These are phyloP conservation scores for Varecia variegata DNA, from an alignment of 2,797 vertebrate genomes.

Conservation along the genomic window DNA sequence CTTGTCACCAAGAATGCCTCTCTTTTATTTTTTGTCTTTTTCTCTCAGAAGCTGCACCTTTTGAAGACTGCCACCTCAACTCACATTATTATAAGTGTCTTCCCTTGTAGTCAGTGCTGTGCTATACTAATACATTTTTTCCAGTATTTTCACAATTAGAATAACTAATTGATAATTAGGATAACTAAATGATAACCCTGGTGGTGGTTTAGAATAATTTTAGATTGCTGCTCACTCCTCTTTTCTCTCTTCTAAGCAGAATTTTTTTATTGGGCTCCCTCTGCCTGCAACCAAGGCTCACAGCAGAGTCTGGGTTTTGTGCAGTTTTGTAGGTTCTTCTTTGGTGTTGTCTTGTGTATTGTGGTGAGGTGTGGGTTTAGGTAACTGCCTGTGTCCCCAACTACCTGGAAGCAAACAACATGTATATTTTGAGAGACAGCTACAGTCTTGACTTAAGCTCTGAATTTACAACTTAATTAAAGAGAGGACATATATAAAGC, in stretches of 20 bases:
- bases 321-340: background rate
- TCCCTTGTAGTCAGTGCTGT: too few species aligned
- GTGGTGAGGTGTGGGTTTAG: background rate
- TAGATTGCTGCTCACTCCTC: background rate
- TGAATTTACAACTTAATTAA: slow-evolving; percentile 20
- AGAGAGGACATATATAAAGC: background rate
- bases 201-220: background rate
- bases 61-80: background rate
- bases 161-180: too few species aligned
- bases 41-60: background rate
- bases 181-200: too few species aligned
- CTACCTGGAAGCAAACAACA: background rate
- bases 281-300: background rate
- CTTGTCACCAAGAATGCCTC: background rate
- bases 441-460: background rate
- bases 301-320: background rate
- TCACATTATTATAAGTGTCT: background rate
- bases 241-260: background rate
- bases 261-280: background rate
- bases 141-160: background rate
- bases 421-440: background rate
- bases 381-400: background rate
- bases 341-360: background rate
- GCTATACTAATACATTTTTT: background rate
- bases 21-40: background rate